Evolutionary conservation across 1,140 invertebrate genomes (phyloP), one percentile per base, ranked within the genome.

Genomic region (Drosophila navojoa): DNA sequence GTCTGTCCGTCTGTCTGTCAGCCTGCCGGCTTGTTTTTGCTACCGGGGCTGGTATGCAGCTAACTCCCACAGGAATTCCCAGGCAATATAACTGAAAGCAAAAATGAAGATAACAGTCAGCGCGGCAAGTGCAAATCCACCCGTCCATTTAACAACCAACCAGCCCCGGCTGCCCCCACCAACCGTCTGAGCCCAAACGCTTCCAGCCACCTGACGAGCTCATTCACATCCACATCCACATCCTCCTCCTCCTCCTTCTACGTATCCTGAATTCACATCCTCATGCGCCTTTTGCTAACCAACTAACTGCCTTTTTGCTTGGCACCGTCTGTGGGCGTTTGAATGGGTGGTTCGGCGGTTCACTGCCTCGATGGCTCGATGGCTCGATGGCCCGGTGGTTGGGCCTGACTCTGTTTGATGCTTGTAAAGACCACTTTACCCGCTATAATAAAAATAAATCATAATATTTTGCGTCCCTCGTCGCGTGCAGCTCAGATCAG

Each of bases 401-500:
- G 35, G 35, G 38, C 58, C 68, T 57, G 67, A 40, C 71, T 62
- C 76, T 82, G 84, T 87, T 87, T 87, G 84, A 89, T 87, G 84
- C 84, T 90, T 87, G 84, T 86, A 91, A 91, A 90, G 82, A 90
- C 85, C 85, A 90, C 81, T 91, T 90, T 91, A 91, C 86, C 81
- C 82, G 87, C 90, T 86, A 77, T 91, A 91, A 91, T 91, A 91
- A 91, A 91, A 91, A 91, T 91, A 91, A 91, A 91, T 91, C 90
- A 91, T 91, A 91, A 91, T 91, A 91, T 90, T 90, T 77, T 86
- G 72, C 67, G 66, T 71, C 73, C 77, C 81, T 71, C 70, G 74
- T 53, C 54, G 52, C 58, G 61, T 66, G 71, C 53, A 38, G 44
- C 27, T 57, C 40, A 55, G 47, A 44, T 42, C 59, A 38, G 40